These are phyloP conservation scores for Nebria salina DNA, from an alignment of 2,888 invertebrate species.

Conservation along the genomic window DNA sequence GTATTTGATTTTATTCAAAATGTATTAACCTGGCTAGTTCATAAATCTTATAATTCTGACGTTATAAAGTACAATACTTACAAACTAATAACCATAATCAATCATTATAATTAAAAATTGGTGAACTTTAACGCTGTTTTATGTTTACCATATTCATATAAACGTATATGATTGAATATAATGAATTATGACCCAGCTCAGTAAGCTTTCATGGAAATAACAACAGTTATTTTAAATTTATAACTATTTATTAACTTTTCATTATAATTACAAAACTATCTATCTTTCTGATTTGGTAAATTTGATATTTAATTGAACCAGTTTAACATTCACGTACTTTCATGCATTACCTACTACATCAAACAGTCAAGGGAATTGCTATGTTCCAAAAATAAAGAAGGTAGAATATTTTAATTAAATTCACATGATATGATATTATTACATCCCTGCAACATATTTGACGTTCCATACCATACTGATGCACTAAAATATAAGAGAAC, in stretches of 20 bases:
- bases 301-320: no score
- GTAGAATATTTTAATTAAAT: no score
- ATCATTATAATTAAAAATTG: conserved; percentile 1
- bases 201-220: background rate
- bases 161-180: background rate
- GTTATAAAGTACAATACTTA: conserved; percentile 8
- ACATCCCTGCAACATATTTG: no score
- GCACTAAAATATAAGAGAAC: no score
- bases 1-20: conserved; percentile 43
- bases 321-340: no score
- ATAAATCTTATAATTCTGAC: conserved; percentile 20
- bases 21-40: conserved; percentile 17
- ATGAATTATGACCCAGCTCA: background rate
- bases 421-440: no score
- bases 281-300: background rate
- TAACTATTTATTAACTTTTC: background rate
- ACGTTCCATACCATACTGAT: no score
- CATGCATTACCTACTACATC: no score
- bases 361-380: no score
- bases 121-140: background rate
- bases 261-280: background rate
- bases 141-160: background rate
- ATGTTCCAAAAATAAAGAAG: no score
- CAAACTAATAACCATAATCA: background rate
- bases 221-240: background rate